Base-by-base conservation (phyloP, 2,113 vertebrate species). In the Bombycilla garrulus region DNA sequence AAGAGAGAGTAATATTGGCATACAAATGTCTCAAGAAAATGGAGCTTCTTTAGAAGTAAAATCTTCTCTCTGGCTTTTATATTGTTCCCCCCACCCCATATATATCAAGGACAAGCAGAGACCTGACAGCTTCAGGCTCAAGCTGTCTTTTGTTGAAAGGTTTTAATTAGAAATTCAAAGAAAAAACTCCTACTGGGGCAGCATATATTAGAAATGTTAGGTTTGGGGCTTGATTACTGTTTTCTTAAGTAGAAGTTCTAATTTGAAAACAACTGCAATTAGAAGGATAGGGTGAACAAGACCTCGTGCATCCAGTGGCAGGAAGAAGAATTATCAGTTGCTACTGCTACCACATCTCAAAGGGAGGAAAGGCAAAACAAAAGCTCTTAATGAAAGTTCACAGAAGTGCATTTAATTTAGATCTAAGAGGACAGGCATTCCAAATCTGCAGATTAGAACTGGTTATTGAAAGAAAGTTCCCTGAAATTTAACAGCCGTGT, bases 11-110 rank as follows among this genome's bases (percentile, higher is more conserved):
- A 94, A 66, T 95, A 95, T 95, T 97, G 93, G 97, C 98, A 98
- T 98, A 98, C 95, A 98, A 98, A 98, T 98, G 92, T 88, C 93
- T 97, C 87, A 72, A 95, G 95, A 86, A 98, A 97, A 74, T 67
- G 61, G 74, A 95, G 70, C 79, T 94, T 96, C 95, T 97, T 97
- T 97, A 97, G 98, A 97, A 97, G 94, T 96, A 95, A 97, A 98
- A 97, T 95, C 28, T 8, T 38, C 56, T 78, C 36, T 58, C 38
- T 53, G 36, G 5, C 8, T 47, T 69, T 74, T 78, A 35, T 18
- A 6, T 26, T 79, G 36, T 69, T 77, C 16, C 51, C 61, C 40
- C 65, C 60, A 54, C 54, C n/a, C 22, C 1, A 56, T 74, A 94
- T 67, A 20, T 83, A 97, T 86, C 92, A 97, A 98, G 94, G 94